Evolutionary conservation across 2,797 vertebrate species (phyloP), one percentile per base, ranked within the genome.

Genomic region (Phoebastria nigripes): DNA sequence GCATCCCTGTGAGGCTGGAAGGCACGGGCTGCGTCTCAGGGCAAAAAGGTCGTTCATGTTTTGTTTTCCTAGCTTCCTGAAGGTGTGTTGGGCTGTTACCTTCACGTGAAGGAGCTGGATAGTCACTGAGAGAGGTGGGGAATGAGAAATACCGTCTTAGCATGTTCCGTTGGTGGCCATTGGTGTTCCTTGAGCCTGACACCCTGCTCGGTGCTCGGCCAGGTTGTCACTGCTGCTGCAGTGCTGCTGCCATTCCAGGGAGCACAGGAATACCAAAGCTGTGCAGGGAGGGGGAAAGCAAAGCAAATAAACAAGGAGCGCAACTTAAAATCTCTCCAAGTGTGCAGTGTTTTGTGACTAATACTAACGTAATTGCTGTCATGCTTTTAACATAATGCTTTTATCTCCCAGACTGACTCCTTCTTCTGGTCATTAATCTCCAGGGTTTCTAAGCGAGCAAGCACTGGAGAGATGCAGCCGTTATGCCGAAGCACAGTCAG

Each of bases 361-460:
- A 92, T 92, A 77, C 78, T 67, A 96, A 90, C 49, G 24, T 93
- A 96, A 96, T 89, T 95, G 89, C 85, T 78, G 93, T 90, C 90
- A 90, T 93, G 69, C 74, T 96, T 97, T 96, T 94, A 93, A 87
- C 66, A 73, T 92, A 93, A 92, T 90, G 88, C 87, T 96, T 94
- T 94, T 89, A 58, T 94, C 92, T 97, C 88, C 58, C 52, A 49
- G 84, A 88, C 88, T 84, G 89, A 29, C 65, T 90, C 44, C 88
- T 92, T 88, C 58, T 79, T 82, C 84, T 95, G 88, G 90, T 91
- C 89, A 88, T 92, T 96, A 93, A 95, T 95, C 91, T 94, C 79
- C 51, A 56, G 58, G 66, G 54, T 91, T 95, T 88, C 85, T 90
- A 77, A 91, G 59, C 0, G 0, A 83, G 37, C 42, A 54, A 51